A percentile compares a stretch with the other conserved stretches of the same genome.
Evolutionary conservation across 2,888 invertebrate genomes (phyloP).

Genomic region (Thera obeliscata): DNA sequence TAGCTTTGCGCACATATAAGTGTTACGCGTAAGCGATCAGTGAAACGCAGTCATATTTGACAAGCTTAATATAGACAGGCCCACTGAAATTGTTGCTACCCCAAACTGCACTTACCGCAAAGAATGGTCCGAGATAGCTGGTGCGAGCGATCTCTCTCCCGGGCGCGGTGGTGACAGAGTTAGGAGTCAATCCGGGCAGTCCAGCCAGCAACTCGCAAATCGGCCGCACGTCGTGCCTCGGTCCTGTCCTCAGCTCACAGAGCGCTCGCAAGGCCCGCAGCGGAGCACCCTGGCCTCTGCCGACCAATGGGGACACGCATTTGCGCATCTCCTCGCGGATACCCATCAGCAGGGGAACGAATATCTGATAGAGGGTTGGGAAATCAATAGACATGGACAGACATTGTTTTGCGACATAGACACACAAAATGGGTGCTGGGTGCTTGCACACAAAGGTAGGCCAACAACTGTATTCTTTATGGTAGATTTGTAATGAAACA

Average conservation of each 20-base stretch:
- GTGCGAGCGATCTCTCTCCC: conserved; percentile 94
- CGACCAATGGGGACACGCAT: conserved; percentile 87
- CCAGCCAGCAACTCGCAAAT: conserved; percentile 80
- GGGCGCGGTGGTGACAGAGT: conserved; percentile 88
- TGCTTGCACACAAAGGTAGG: neutral
- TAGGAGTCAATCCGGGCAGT: conserved; percentile 87
- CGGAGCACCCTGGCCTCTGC: conserved; percentile 87
- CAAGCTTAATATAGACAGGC: too few species aligned
- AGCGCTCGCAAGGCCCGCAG: conserved; percentile 91
- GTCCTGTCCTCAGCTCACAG: conserved; percentile 90
- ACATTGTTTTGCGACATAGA: too few species aligned
- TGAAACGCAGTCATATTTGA: too few species aligned
- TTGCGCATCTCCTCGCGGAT: conserved; percentile 86
- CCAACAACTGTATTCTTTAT: neutral
- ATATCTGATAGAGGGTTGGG: conserved; percentile 59
- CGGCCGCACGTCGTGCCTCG: conserved; percentile 88
- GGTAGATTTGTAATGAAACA: too few species aligned
- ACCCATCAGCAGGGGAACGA: conserved; percentile 72
- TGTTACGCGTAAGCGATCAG: too few species aligned
- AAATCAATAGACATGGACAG: too few species aligned
- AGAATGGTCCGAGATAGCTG: conserved; percentile 95
- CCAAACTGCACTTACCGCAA: conserved; percentile 85
- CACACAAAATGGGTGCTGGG: too few species aligned
- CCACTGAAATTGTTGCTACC: too few species aligned
- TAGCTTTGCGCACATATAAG: too few species aligned